These are phyloP conservation scores for Hydrochoerus hydrochaeris DNA, from an alignment of 2,113 vertebrate genomes.

Conservation along the genomic window DNA sequence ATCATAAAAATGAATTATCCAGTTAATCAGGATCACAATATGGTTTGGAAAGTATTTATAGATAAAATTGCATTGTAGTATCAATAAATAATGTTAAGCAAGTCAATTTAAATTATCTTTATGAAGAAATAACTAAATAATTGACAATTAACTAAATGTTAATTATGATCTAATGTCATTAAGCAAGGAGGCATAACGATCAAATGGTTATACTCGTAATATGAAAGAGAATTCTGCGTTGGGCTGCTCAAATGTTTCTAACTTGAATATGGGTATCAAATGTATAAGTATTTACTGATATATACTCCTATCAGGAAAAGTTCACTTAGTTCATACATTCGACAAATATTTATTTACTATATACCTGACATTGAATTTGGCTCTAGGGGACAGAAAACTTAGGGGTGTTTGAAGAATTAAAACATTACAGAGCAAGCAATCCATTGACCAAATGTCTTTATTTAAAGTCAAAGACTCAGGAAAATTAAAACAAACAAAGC, in stretches of 20 bases:
- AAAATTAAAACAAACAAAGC: constrained; percentile 22
- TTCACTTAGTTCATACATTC: not conserved
- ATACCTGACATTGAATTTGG: not conserved
- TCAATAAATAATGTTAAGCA: not conserved
- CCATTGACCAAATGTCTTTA: not conserved
- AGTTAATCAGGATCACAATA: not conserved
- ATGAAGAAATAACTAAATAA: constrained; percentile 15
- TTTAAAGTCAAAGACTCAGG: constrained; percentile 14
- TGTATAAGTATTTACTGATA: constrained; percentile 12
- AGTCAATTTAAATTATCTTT: not conserved
- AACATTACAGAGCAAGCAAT: not conserved
- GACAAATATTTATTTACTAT: constrained; percentile 2
- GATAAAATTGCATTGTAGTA: constrained; percentile 34
- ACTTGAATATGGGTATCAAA: not conserved
- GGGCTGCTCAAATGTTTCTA: not conserved
- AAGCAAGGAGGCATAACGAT: not conserved
- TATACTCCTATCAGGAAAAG: constrained; percentile 9
- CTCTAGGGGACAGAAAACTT: not conserved
- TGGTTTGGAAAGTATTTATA: constrained; percentile 37
- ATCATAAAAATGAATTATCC: constrained; percentile 43
- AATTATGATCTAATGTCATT: not conserved
- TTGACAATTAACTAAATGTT: not conserved
- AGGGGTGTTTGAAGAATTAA: not conserved
- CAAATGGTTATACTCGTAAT: not conserved
- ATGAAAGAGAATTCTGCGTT: not conserved